Conservation (phyloP, 2,113 vertebrate genomes). For the Rhodinocichla rosea region DNA sequence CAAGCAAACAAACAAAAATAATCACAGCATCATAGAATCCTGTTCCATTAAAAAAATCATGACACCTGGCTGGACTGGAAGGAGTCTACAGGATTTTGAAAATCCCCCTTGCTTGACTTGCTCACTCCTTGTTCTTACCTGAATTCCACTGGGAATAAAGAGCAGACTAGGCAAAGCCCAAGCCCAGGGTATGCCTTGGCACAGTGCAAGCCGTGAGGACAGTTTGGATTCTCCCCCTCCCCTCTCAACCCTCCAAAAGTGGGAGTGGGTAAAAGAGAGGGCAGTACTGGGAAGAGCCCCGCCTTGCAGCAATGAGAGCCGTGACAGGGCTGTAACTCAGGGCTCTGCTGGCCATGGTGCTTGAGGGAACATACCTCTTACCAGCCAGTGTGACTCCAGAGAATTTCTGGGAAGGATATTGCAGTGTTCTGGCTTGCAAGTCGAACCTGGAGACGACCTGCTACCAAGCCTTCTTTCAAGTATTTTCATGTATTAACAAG, state of each 20-base stretch:
- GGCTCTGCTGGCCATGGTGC: background rate
- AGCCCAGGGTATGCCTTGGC: background rate
- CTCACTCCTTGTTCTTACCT: background rate
- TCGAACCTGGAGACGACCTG: background rate
- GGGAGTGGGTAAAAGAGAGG: background rate
- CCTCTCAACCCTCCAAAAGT: background rate
- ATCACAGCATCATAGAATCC: background rate
- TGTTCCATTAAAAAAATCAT: background rate
- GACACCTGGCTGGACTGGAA: background rate
- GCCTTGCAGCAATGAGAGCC: background rate
- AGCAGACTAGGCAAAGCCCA: background rate
- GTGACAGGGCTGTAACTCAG: background rate
- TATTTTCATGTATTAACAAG: conserved; percentile 30
- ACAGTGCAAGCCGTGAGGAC: background rate
- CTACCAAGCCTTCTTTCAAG: background rate
- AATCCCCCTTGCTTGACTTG: background rate
- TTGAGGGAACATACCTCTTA: background rate
- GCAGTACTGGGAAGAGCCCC: background rate
- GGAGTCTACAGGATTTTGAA: background rate
- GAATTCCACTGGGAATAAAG: background rate
- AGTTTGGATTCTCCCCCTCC: background rate
- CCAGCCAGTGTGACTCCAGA: background rate
- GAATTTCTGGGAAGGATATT: background rate
- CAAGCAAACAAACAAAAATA: background rate
- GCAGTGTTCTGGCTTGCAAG: background rate